Percentiles rank a stretch among this genome's conserved stretches.
phyloP scores from a whole-genome alignment of 2,888 invertebrate species.

The Zelleria hepariella region DNA sequence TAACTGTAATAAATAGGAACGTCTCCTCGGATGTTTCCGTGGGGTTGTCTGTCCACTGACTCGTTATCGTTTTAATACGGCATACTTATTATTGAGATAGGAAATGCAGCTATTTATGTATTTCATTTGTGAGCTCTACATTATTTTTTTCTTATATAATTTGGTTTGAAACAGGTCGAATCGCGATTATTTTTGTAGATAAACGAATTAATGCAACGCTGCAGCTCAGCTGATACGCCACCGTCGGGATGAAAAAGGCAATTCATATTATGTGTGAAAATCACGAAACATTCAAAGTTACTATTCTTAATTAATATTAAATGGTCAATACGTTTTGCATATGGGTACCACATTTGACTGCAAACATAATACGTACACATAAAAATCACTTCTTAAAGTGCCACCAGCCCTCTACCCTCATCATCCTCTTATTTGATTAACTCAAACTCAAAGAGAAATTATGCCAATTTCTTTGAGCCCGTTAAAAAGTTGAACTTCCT shows the following conservation, averaged over 20 bases:
- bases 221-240: too few relatives aligned
- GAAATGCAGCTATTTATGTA: background rate
- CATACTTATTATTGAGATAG: background rate
- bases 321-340: background rate
- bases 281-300: background rate
- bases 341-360: background rate
- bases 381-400: background rate
- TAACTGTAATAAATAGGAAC: constrained; percentile 33
- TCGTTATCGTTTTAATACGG: background rate
- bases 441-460: constrained; percentile 48
- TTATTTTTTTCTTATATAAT: too few relatives aligned
- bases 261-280: background rate
- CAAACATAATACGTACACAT: too few relatives aligned
- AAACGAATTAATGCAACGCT: too few relatives aligned
- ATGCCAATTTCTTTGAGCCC: constrained; percentile 55
- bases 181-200: too few relatives aligned
- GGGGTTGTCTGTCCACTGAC: background rate
- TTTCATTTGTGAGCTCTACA: too few relatives aligned
- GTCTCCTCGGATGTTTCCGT: constrained; percentile 21
- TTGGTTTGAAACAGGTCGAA: too few relatives aligned
- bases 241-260: too few relatives aligned
- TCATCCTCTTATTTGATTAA: constrained; percentile 50
- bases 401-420: constrained; percentile 18
- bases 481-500: constrained; percentile 61
- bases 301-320: background rate